Evolutionary conservation across 2,888 invertebrate genomes (phyloP).

Genomic region (Laspeyria flexula): DNA sequence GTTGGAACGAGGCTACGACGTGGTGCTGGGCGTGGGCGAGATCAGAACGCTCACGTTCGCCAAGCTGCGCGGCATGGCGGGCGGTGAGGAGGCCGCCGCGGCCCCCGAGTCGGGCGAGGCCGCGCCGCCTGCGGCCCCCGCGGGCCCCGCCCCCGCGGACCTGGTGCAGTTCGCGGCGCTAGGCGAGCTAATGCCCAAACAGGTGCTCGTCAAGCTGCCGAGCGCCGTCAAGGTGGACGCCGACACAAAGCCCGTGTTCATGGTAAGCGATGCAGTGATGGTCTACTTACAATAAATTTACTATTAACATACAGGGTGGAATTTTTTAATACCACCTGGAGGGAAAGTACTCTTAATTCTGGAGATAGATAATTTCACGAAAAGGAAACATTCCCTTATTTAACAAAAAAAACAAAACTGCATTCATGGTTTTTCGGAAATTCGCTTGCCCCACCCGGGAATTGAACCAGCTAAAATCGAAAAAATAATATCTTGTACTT

Average conservation of each 20-base stretch:
- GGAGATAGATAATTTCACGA: too few species aligned
- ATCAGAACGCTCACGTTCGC: constrained; percentile 94
- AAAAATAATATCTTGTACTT: too few species aligned
- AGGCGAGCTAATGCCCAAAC: constrained; percentile 90
- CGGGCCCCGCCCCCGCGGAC: constrained; percentile 56
- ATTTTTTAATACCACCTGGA: too few species aligned
- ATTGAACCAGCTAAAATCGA: too few species aligned
- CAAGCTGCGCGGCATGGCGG: constrained; percentile 87
- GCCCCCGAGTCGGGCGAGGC: constrained; percentile 24
- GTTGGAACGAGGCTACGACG: constrained; percentile 95
- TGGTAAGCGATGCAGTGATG: constrained; percentile 66
- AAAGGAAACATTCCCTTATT: too few species aligned
- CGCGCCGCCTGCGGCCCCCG: constrained; percentile 30
- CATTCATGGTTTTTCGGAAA: too few species aligned
- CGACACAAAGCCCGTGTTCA: constrained; percentile 86
- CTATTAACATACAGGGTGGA: too few species aligned
- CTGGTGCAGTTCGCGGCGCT: constrained; percentile 75
- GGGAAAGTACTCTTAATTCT: too few species aligned
- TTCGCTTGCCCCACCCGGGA: too few species aligned
- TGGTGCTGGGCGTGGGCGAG: constrained; percentile 96
- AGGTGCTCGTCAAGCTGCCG: constrained; percentile 89
- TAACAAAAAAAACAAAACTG: too few species aligned
- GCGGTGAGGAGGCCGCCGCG: constrained; percentile 52
- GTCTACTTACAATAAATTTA: too few species aligned
- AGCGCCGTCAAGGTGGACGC: constrained; percentile 77